A percentile compares a stretch with the other conserved stretches of the same genome.
phyloP scores from a whole-genome alignment of 2,113 vertebrate genomes.

The Nesoenas mayeri region DNA sequence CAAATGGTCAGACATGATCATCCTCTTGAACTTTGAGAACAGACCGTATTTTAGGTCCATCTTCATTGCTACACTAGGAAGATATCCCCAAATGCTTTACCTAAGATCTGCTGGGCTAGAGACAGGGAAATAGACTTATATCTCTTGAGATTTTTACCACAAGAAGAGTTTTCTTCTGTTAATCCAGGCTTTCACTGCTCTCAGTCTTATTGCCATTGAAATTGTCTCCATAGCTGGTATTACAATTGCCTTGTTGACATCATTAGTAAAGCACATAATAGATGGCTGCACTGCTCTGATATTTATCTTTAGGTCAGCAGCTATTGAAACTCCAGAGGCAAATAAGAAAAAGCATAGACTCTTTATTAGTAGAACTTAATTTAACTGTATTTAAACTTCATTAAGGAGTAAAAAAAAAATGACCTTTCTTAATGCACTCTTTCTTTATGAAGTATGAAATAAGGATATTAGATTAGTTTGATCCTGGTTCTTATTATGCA shows the following conservation, averaged over 20 bases:
- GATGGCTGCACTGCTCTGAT: background rate
- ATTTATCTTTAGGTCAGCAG: constrained; percentile 42
- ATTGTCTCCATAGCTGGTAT: background rate
- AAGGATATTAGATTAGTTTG: constrained; percentile 48
- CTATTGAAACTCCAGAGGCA: constrained; percentile 10
- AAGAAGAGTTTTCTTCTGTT: background rate
- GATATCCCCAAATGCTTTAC: background rate
- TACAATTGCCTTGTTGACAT: constrained; percentile 40
- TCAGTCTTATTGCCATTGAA: background rate
- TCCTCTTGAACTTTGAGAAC: background rate
- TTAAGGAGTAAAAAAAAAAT: constrained; percentile 15
- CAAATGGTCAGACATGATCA: too few relatives aligned
- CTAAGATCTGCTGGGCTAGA: background rate
- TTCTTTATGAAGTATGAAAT: constrained; percentile 46
- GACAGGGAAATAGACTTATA: background rate
- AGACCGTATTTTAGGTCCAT: background rate
- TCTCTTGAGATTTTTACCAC: background rate
- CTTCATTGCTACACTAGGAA: background rate
- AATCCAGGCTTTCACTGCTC: background rate
- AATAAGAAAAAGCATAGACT: background rate
- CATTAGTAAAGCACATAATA: background rate
- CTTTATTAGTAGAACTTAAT: constrained; percentile 49
- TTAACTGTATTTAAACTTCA: constrained; percentile 50
- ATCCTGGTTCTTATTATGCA: constrained; percentile 40
- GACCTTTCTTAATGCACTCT: constrained; percentile 10